Evolutionary conservation across 1,140 invertebrate genomes (phyloP).

Genomic region (Parasteatoda tepidariorum): DNA sequence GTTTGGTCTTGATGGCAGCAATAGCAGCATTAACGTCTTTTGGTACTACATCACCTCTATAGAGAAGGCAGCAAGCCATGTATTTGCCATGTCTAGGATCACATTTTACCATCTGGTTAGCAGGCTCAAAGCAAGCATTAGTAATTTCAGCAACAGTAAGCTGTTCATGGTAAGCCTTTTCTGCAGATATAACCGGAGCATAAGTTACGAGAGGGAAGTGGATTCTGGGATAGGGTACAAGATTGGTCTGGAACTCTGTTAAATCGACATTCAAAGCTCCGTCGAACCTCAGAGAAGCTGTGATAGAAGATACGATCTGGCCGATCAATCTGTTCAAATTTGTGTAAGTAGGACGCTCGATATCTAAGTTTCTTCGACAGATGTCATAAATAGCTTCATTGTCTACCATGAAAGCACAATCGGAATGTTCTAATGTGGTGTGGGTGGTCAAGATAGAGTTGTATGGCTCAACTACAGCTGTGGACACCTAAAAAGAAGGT

Average conservation of each 20-base stretch:
- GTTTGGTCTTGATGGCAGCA: conserved; percentile 86
- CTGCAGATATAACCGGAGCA: no score
- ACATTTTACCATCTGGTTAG: no score
- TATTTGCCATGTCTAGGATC: no score
- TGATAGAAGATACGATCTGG: conserved; percentile 75
- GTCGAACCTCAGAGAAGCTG: conserved; percentile 77
- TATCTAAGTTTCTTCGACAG: conserved; percentile 75
- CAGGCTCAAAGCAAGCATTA: no score
- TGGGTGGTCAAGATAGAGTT: conserved; percentile 86
- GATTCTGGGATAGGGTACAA: conserved; percentile 75
- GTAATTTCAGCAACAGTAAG: no score
- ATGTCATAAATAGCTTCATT: conserved; percentile 82
- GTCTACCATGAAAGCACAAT: conserved; percentile 82
- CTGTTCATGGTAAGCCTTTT: no score
- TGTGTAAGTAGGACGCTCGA: conserved; percentile 79
- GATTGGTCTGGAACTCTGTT: no score
- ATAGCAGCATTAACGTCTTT: no score
- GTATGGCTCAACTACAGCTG: conserved; percentile 88
- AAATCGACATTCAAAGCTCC: conserved; percentile 79
- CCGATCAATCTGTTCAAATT: conserved; percentile 73
- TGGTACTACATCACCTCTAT: no score
- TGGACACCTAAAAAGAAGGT: conserved; percentile 71
- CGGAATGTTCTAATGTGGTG: conserved; percentile 81
- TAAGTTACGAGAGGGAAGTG: conserved; percentile 81
- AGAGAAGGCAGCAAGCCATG: no score